Evolutionary conservation across 2,113 vertebrate species (phyloP).

Genomic region (Maccullochella peelii): DNA sequence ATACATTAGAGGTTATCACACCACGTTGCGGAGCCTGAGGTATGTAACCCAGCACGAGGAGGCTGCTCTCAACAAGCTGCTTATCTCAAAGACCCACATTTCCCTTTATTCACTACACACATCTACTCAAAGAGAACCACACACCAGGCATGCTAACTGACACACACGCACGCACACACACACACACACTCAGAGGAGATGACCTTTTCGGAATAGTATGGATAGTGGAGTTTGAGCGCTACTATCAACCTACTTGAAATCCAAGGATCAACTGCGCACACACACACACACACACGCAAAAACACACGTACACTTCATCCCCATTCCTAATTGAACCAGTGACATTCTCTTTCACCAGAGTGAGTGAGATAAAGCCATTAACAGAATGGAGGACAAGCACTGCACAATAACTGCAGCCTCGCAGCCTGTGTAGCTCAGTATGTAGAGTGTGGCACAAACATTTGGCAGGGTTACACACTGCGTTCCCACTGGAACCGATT

Average conservation of each 20-base stretch:
- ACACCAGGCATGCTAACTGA: constrained; percentile 32
- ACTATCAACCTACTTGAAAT: constrained; percentile 64
- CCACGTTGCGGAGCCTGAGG: constrained; percentile 18
- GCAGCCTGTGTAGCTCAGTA: constrained; percentile 42
- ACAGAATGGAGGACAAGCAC: constrained; percentile 60
- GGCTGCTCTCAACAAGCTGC: constrained; percentile 58
- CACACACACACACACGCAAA: constrained; percentile 10
- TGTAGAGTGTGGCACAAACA: constrained; percentile 40
- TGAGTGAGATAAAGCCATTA: constrained; percentile 71
- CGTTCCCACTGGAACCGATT: constrained; percentile 20
- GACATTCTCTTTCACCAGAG: constrained; percentile 65
- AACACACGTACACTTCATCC: constrained; percentile 16
- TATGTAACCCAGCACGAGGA: constrained; percentile 32
- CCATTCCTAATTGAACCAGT: constrained; percentile 65
- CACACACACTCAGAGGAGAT: constrained; percentile 6
- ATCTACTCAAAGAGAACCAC: constrained; percentile 33
- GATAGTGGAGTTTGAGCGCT: constrained; percentile 31
- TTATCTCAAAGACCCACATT: constrained; percentile 73
- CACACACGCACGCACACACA: constrained; percentile 3
- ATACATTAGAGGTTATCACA: constrained; percentile 36
- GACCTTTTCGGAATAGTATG: constrained; percentile 55
- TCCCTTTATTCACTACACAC: constrained; percentile 59
- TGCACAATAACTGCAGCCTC: constrained; percentile 56
- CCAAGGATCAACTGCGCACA: constrained; percentile 35
- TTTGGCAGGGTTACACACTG: constrained; percentile 36